A percentile compares a stretch with the other conserved stretches of the same genome.
phyloP scores from a whole-genome alignment of 2,888 invertebrate species.

The Oligia latruncula region DNA sequence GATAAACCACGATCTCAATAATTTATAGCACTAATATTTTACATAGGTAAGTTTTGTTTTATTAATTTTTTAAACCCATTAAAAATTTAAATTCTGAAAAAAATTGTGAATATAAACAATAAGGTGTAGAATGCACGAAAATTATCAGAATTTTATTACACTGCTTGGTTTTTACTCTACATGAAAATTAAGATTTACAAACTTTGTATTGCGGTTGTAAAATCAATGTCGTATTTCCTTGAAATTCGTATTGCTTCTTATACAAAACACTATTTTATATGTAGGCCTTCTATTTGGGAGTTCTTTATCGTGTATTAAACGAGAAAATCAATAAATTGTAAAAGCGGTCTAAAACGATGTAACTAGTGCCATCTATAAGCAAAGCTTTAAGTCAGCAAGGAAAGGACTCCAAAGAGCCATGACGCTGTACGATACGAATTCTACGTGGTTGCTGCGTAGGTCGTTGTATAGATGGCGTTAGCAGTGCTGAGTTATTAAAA shows the following conservation, averaged over 20 bases:
- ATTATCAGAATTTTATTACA: neutral
- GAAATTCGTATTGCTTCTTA: neutral
- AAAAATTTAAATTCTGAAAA: neutral
- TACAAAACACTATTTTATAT: neutral
- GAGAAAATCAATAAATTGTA: slow-evolving; percentile 3
- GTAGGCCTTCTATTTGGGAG: neutral
- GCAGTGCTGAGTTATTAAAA: too few species aligned
- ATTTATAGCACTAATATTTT: neutral
- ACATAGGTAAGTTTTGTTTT: neutral
- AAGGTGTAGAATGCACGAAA: neutral
- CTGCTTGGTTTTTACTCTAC: neutral
- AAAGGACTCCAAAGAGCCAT: slow-evolving; percentile 31
- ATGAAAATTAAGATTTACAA: slow-evolving; percentile 7
- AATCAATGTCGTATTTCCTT: neutral
- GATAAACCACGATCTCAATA: neutral
- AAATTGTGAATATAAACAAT: neutral
- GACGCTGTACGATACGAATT: slow-evolving; percentile 58
- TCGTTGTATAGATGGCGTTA: neutral
- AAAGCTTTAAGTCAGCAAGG: neutral
- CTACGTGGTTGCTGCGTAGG: neutral
- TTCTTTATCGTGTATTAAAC: neutral
- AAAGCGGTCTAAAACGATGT: neutral
- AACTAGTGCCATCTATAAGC: slow-evolving; percentile 20
- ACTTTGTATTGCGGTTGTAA: slow-evolving; percentile 12
- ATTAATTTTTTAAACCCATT: neutral